A percentile compares a stretch with the other conserved stretches of the same genome.
These are phyloP conservation scores for Acrocephalus scirpaceus DNA, from an alignment of 2,797 vertebrate genomes.

Conservation along the genomic window DNA sequence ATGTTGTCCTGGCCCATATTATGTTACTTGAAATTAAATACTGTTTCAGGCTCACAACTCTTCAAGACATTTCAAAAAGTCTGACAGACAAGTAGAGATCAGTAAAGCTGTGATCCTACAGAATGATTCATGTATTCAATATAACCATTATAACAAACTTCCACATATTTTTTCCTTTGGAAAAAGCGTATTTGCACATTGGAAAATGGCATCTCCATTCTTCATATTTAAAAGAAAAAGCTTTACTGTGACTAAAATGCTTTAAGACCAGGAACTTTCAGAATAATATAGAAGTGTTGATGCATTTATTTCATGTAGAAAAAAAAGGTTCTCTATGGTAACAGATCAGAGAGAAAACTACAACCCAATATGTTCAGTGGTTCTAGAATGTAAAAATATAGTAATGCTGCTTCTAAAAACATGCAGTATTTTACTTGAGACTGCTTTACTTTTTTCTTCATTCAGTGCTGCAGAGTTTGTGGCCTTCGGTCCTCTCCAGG, in stretches of 20 bases:
- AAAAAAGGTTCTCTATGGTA: background rate
- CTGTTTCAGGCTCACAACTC: background rate
- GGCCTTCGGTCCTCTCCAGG: background rate
- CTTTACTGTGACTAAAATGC: background rate
- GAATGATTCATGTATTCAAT: background rate
- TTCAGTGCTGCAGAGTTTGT: background rate
- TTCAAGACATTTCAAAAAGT: background rate
- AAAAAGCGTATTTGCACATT: background rate
- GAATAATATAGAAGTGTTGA: background rate
- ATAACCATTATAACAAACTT: background rate
- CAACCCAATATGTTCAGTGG: background rate
- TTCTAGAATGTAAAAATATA: background rate
- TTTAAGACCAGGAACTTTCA: background rate
- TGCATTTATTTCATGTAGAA: background rate
- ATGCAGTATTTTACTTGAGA: background rate
- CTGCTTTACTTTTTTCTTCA: background rate
- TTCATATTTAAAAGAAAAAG: background rate
- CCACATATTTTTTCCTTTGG: background rate
- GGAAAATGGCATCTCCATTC: background rate
- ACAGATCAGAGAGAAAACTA: background rate
- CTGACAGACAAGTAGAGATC: background rate
- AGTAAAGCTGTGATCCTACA: background rate
- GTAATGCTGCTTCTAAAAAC: background rate
- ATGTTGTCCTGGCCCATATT: background rate
- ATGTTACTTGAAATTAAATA: background rate